A percentile compares a stretch with the other conserved stretches of the same genome.
Conservation (phyloP, 2,888 invertebrate species). For the Ypsolopha sequella region DNA sequence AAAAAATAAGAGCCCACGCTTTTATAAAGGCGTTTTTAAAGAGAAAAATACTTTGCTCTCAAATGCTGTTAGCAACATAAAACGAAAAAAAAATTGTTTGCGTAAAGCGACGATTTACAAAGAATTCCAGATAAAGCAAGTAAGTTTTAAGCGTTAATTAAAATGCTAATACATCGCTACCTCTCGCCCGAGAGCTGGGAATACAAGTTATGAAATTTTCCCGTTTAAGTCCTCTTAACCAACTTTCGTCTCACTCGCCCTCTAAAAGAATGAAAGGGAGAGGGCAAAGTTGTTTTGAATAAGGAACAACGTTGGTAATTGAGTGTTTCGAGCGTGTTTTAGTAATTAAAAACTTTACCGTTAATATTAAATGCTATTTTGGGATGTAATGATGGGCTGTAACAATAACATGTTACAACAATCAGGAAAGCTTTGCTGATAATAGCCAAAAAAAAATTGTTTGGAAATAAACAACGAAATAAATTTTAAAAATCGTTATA, state of each 20-base stretch:
- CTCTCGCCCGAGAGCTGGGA: constrained; percentile 29
- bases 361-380: too few relatives aligned
- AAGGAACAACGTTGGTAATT: not conserved
- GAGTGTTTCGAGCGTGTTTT: not conserved
- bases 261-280: not conserved
- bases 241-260: constrained; percentile 16
- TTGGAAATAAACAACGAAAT: too few relatives aligned
- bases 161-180: constrained; percentile 44
- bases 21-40: too few relatives aligned
- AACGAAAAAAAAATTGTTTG: not conserved
- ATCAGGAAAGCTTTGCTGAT: too few relatives aligned
- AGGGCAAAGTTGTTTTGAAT: not conserved
- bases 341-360: not conserved
- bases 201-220: constrained; percentile 44
- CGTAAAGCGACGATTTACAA: not conserved
- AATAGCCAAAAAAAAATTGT: too few relatives aligned
- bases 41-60: too few relatives aligned
- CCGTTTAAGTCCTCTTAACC: constrained; percentile 34
- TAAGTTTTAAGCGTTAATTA: constrained; percentile 24
- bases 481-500: too few relatives aligned
- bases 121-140: not conserved
- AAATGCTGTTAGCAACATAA: too few relatives aligned
- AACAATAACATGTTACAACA: too few relatives aligned
- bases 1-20: too few relatives aligned
- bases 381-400: too few relatives aligned